Base-by-base conservation (phyloP, 2,113 vertebrate species). In the Hucho hucho region DNA sequence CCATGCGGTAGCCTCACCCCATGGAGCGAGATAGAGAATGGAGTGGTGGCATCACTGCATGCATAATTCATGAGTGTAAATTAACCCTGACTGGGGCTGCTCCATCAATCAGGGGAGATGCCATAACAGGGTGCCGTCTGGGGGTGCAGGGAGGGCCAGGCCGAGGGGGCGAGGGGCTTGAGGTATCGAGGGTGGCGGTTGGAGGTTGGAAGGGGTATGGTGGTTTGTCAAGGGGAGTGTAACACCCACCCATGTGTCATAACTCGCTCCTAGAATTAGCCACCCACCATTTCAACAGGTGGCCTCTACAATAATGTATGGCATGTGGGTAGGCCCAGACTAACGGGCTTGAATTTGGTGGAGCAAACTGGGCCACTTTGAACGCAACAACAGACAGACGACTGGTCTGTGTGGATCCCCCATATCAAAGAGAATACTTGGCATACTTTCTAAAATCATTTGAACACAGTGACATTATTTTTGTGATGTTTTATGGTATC, bases 31-130 rank as follows among this genome's bases (percentile, higher is more conserved):
- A 87, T 89, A 93, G 93, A 94, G 93, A 96, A 96, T 93, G 90
- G 93, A 93, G 85, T 84, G 85, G 92, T 93, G 90, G 89, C 88
- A 91, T 90, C 83, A 87, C 82, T 7, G 88, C 90, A 91, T 94
- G 91, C 92, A 96, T 96, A 95, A 96, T 97, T 95, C 93, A 96
- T 90, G 88, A 95, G 92, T 89, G 92, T 95, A 95, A 96, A 97
- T 95, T 95, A 95, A 93, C 96, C 95, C 92, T 94, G 94, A 95
- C 94, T 94, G 92, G 93, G 94, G 91, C 90, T 43, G 37, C 2
- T 89, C 93, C 94, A 97, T 97, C 96, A 96, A 95, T 98, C 96
- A 98, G 92, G 32, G 75, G 86, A 93, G 90, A 91, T 94, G 93
- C 89, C 94, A 93, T 92, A 92, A 93, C 93, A 93, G 93, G 56